Percentiles rank a stretch among this genome's conserved stretches.
Conservation (phyloP, 1,140 invertebrate genomes). For the Archivesica marissinica region DNA sequence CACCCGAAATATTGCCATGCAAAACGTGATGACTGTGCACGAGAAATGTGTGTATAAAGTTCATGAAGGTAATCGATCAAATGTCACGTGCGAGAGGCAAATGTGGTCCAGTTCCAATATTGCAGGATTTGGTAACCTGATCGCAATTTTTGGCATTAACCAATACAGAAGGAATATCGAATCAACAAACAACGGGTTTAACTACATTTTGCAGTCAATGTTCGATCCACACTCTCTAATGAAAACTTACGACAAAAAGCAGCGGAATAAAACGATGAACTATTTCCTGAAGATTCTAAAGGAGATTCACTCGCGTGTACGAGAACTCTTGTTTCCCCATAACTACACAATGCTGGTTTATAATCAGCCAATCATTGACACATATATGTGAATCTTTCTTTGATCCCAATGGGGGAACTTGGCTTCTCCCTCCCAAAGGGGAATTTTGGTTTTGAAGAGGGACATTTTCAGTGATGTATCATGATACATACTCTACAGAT, state of each 20-base stretch:
- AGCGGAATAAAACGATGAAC: background rate
- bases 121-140: conserved; percentile 18
- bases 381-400: too few species aligned
- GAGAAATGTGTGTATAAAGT: conserved; percentile 31
- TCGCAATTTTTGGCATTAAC: conserved; percentile 26
- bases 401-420: too few species aligned
- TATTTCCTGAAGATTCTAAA: conserved; percentile 37
- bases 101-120: conserved; percentile 20
- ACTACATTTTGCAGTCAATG: conserved; percentile 23
- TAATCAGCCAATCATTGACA: background rate
- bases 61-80: background rate
- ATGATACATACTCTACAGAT: too few species aligned
- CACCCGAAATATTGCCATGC: conserved; percentile 55
- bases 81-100: conserved; percentile 1
- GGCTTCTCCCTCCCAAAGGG: too few species aligned
- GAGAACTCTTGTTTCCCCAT: conserved; percentile 32
- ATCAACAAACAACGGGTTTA: conserved; percentile 18
- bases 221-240: background rate
- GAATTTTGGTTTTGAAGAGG: too few species aligned
- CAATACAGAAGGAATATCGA: conserved; percentile 39
- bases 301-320: conserved; percentile 37
- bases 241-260: background rate
- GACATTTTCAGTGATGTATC: too few species aligned
- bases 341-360: background rate
- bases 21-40: conserved; percentile 39